phyloP scores from a whole-genome alignment of 1,140 invertebrate species.

The Drosophila miranda region DNA sequence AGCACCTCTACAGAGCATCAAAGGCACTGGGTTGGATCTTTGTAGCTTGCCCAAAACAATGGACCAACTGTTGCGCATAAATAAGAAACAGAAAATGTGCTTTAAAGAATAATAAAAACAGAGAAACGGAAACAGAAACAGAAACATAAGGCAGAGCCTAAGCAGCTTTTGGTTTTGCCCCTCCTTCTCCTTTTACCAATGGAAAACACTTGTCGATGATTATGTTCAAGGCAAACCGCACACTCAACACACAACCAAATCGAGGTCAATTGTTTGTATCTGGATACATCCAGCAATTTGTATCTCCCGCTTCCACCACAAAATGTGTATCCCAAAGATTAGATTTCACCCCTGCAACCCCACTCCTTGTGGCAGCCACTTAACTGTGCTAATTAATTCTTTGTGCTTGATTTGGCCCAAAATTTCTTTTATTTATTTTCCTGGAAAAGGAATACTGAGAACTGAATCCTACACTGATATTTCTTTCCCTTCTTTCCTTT shows the following conservation, averaged over 20 bases:
- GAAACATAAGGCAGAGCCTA: slow-evolving; percentile 21
- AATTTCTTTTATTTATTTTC: slow-evolving; percentile 27
- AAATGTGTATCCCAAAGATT: slow-evolving; percentile 31
- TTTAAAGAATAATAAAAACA: slow-evolving; percentile 42
- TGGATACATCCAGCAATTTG: slow-evolving; percentile 24
- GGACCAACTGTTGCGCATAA: slow-evolving; percentile 74
- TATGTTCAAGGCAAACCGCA: slow-evolving; percentile 63
- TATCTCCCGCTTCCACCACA: slow-evolving; percentile 9
- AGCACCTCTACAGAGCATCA: slow-evolving; percentile 28
- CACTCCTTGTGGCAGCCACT: slow-evolving; percentile 24
- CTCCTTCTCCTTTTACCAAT: background rate
- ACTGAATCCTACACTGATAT: too few species aligned
- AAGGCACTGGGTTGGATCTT: slow-evolving; percentile 27
- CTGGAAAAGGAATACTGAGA: background rate
- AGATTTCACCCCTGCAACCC: slow-evolving; percentile 18
- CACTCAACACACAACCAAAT: slow-evolving; percentile 24
- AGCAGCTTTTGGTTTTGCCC: slow-evolving; percentile 29
- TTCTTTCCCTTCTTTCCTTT: slow-evolving; percentile 14
- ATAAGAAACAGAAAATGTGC: slow-evolving; percentile 51
- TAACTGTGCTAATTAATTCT: slow-evolving; percentile 57
- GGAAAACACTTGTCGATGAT: slow-evolving; percentile 52
- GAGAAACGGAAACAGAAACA: slow-evolving; percentile 21
- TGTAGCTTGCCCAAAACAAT: slow-evolving; percentile 42
- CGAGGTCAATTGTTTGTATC: slow-evolving; percentile 57
- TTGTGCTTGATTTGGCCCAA: slow-evolving; percentile 26